Evolutionary conservation across 2,113 vertebrate species (phyloP).

Genomic region (Rhea americana): DNA sequence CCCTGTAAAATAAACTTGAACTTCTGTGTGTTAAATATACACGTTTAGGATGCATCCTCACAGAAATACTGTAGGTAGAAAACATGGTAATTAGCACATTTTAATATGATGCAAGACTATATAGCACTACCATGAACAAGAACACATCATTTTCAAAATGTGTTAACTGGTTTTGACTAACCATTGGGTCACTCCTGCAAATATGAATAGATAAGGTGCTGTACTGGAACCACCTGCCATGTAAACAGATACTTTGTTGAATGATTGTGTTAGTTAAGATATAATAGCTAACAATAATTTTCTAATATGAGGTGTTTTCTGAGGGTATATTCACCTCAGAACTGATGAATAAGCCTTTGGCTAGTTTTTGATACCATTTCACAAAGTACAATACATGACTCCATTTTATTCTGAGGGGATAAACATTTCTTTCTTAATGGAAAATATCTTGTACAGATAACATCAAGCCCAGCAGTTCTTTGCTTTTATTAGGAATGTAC

Average conservation of each 20-base stretch:
- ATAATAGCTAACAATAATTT: neutral
- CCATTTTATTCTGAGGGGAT: slow-evolving; percentile 1
- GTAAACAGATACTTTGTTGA: neutral
- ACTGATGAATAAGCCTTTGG: neutral
- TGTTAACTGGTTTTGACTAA: neutral
- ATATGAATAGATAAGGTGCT: neutral
- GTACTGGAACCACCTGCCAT: neutral
- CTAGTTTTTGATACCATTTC: neutral
- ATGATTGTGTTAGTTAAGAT: neutral
- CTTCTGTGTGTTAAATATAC: neutral
- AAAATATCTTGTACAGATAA: slow-evolving; percentile 15
- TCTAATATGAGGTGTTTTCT: neutral
- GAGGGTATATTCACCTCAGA: neutral
- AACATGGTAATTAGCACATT: neutral
- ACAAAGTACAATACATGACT: neutral
- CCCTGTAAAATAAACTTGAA: neutral
- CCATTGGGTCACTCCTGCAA: neutral
- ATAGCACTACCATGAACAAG: neutral
- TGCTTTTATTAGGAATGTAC: neutral
- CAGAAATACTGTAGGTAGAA: neutral
- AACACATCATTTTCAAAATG: neutral
- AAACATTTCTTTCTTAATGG: slow-evolving; percentile 17
- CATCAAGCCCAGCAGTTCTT: neutral
- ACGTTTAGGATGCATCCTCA: neutral
- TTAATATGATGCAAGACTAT: neutral